Evolutionary conservation across 2,113 vertebrate genomes (phyloP).

Genomic region (Catharus fuscescens): DNA sequence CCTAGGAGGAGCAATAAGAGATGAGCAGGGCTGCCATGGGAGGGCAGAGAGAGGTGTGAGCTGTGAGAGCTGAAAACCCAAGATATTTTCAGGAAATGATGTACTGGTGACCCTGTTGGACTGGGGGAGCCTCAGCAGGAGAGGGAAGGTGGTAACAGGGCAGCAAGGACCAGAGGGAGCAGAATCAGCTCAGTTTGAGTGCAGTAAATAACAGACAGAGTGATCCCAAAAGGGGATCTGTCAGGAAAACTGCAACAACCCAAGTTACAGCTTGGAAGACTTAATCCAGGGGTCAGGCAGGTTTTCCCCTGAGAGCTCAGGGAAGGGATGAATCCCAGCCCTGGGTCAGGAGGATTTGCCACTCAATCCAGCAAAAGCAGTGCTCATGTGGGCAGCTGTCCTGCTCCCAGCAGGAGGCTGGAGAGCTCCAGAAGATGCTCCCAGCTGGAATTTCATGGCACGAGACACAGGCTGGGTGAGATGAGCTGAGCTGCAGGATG

Average conservation of each 20-base stretch:
- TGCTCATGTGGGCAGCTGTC: not conserved
- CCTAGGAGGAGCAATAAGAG: not conserved
- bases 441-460: rapidly evolving
- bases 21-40: not conserved
- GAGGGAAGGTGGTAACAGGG: not conserved
- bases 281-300: not conserved
- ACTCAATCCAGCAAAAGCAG: not conserved
- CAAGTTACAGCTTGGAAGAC: not conserved
- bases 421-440: not conserved
- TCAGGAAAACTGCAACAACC: not conserved
- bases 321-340: not conserved
- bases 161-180: not conserved
- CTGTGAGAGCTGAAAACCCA: not conserved
- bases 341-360: rapidly evolving
- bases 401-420: not conserved
- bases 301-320: not conserved
- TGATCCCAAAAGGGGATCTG: not conserved
- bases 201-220: not conserved
- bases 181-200: not conserved
- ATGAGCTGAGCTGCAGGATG: not conserved
- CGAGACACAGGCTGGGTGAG: not conserved
- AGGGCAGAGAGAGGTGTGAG: not conserved
- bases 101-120: not conserved
- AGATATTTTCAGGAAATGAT: not conserved
- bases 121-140: rapidly evolving